Evolutionary conservation across 2,797 vertebrate species (phyloP), one percentile per base, ranked within the genome.

Genomic region (Halcyon chelicuti): DNA sequence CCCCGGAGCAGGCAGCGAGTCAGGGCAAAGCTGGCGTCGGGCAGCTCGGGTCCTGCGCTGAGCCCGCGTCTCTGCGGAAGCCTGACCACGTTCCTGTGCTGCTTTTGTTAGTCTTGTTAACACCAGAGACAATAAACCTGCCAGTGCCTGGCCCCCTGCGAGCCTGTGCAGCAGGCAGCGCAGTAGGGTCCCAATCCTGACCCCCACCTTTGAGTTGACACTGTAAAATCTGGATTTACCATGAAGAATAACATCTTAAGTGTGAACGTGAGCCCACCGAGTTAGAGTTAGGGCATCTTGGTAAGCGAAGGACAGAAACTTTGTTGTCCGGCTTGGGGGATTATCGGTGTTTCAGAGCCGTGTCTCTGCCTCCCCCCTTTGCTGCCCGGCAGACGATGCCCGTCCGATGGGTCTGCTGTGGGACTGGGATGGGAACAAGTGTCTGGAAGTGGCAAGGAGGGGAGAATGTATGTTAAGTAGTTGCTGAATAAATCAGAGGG

Each of bases 341-440:
- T 57, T 33, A 8, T 46, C 2, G 2, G 21, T 47, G 44, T 46
- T 22, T 62, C n/a, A 14, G 77, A 60, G 42, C 61, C 22, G 26
- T 13, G 42, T 18, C 54, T 17, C 72, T 85, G 47, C 58, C 46
- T 62, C 44, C 25, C 44, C 52, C 7, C 14, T 28, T 49, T 22
- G 55, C 73, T 68, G 83, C 60, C 72, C 44, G 0, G 17, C 54
- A 35, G 73, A 9, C 2, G 3, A 22, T 22, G 40, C 8, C 2
- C 5, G 1, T 49, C 54, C 31, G 0, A 12, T 5, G 60, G 73
- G 9, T n/a, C 40, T 14, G 8, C 4, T 2, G 0, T 0, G 7
- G 82, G 58, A 5, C 1, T 1, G 37, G 66, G 85, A 25, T 40
- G 55, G 71, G 85, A 66, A 46, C 3, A 21, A 65, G 75, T 3